A percentile compares a stretch with the other conserved stretches of the same genome.
Conservation (phyloP, 2,888 invertebrate genomes). For the Drosophila trichaetosa region DNA sequence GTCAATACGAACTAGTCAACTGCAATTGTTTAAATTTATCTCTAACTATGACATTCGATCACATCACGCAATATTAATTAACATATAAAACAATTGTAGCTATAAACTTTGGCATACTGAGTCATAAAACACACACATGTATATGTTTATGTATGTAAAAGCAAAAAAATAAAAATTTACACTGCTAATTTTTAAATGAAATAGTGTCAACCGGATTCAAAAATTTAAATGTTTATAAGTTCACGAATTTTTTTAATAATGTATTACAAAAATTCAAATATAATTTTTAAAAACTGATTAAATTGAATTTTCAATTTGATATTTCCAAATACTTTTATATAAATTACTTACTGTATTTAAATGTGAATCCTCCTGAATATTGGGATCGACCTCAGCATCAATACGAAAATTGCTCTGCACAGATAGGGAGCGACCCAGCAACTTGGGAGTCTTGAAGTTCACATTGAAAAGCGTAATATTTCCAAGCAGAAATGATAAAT, state of each 20-base stretch:
- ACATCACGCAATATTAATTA: too few relatives aligned
- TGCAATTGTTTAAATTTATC: background rate
- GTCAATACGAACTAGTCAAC: background rate
- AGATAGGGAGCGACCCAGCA: conserved; percentile 47
- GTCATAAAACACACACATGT: background rate
- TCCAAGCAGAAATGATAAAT: conserved; percentile 66
- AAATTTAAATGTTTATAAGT: background rate
- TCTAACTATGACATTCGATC: background rate
- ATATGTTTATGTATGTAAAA: background rate
- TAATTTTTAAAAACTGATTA: background rate
- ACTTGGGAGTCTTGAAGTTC: conserved; percentile 53
- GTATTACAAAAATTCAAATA: background rate
- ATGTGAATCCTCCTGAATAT: conserved; percentile 78
- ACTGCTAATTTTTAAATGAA: background rate
- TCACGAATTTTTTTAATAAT: background rate
- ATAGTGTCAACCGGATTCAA: background rate
- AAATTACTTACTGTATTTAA: conserved; percentile 74
- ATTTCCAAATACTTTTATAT: background rate
- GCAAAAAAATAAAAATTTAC: background rate
- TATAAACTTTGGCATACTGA: background rate
- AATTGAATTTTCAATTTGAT: background rate
- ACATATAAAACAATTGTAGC: background rate
- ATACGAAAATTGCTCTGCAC: conserved; percentile 38
- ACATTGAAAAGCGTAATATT: conserved; percentile 75
- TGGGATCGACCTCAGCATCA: conserved; percentile 68